Evolutionary conservation across 1,140 invertebrate species (phyloP), one percentile per base, ranked within the genome.

Genomic region (Pseudomyrmex sp.): DNA sequence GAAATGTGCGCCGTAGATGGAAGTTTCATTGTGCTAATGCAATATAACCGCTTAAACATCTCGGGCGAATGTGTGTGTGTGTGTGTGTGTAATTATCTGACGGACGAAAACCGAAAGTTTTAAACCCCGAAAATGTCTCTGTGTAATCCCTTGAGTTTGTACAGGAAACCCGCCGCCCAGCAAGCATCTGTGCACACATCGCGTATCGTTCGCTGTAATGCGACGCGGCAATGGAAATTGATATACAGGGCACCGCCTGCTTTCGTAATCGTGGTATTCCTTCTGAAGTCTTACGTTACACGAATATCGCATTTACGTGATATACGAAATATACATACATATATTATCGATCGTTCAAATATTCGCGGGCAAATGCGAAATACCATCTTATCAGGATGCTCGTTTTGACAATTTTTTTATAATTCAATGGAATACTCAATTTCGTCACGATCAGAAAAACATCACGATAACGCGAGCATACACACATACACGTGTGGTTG

Each of bases 181-280:
- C 3, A 35, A 35, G 52, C 62, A 58, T 35, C 65, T 79, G 76
- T 79, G 76, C 20, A 70, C 35, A 35, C 35, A 79, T 50, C 44
- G 65, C 4, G 15, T 54, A 65, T 46, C 10, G 46, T 44, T 26
- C 18, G 50, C 18, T 18, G 0, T 23, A 72, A 65, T 76, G 62
- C n/a, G 48, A 63, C 63, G n/a, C 48, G 26, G 76, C 70, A 44
- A 50, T 50, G n/a, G 46, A 72, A 80, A 59, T n/a, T 44, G 65
- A 79, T 79, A 70, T 59, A 48, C 52, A 23, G 44, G 48, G n/a
- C 63, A 61, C 72, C 70, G 70, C 12, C 76, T 61, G 72, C 66
- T 80, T 80, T 35, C 70, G 76, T 80, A 80, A 80, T 46, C n/a
- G 54, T 66, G 46, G 59, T 80, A 72, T 72, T 80, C 66, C 54